A percentile compares a stretch with the other conserved stretches of the same genome.
Conservation (phyloP, 1,140 invertebrate species). For the Drosophila kurseongensis region DNA sequence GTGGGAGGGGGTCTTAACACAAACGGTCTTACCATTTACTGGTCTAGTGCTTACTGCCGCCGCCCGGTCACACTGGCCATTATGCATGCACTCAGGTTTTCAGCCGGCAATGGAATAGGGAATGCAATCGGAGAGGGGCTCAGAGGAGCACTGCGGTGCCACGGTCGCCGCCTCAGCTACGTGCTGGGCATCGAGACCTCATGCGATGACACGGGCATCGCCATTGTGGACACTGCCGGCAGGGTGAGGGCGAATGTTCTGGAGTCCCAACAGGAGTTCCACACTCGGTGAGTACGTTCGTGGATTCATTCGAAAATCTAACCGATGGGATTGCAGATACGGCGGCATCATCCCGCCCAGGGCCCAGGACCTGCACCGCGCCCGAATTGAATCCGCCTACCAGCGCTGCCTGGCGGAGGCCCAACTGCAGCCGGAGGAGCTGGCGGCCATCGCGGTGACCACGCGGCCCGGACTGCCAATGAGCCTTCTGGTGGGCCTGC, state of each 20-base stretch:
- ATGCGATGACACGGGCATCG: conserved; percentile 98
- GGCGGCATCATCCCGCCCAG: conserved; percentile 96
- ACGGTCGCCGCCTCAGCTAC: conserved; percentile 47
- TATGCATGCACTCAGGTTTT: conserved; percentile 9
- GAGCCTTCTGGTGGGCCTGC: conserved; percentile 92
- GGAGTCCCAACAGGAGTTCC: conserved; percentile 90
- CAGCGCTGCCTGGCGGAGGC: conserved; percentile 88
- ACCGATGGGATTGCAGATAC: conserved; percentile 86
- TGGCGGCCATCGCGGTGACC: conserved; percentile 96
- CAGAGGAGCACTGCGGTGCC: too few species aligned
- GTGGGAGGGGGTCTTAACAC: background rate
- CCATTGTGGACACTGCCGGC: conserved; percentile 90
- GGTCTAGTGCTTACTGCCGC: background rate
- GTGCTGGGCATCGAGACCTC: conserved; percentile 98
- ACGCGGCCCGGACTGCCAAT: conserved; percentile 93
- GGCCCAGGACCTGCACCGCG: conserved; percentile 92
- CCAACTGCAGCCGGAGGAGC: conserved; percentile 88
- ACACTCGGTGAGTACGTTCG: conserved; percentile 87
- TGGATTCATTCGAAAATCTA: too few species aligned
- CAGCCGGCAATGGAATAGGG: conserved; percentile 1
- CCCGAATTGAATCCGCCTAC: conserved; percentile 92
- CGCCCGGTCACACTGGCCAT: background rate
- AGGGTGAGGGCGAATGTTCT: conserved; percentile 92
- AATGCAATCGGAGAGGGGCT: background rate
- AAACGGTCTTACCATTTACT: conserved; percentile 1